Base-by-base conservation (phyloP, 2,797 vertebrate genomes). In the Syndactyla subalaris region DNA sequence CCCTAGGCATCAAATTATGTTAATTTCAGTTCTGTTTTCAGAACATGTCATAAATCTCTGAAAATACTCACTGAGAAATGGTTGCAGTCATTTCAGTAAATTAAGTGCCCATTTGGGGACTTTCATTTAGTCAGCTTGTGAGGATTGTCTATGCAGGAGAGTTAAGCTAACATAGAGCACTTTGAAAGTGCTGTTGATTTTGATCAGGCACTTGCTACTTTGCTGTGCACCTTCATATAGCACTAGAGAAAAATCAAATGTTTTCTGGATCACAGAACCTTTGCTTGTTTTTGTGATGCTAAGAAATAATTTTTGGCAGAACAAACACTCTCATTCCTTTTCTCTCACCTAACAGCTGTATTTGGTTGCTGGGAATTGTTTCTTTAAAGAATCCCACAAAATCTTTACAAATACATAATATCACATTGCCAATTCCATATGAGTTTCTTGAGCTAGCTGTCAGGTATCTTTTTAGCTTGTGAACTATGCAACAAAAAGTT, bases 401-500 rank as follows among this genome's bases (percentile, higher is more conserved):
- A 54, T 32, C 21, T 61, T 85, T 68, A 77, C 24, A 72, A 94
- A 77, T 81, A 45, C 3, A 3, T 41, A 52, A 78, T 59, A 54
- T 49, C 36, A 76, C n/a, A 36, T 39, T 55, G 52, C 61, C 41
- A 86, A 9, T 16, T 45, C 21, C 15, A 45, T 82, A 24, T 24
- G 55, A 78, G 5, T 77, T 85, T 81, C 66, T 93, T 52, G 18
- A 90, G 39, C 32, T 84, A 88, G 55, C 59, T 81, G 22, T 19
- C 43, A n/a, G 32, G 13, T 57, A 70, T 71, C 70, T 74, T 81
- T 92, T 82, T 75, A 83, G 7, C 39, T 41, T 55, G 48, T 48
- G 74, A 96, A 88, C 76, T 82, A 16, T 61, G 65, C 23, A 71
- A 27, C 58, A 87, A 68, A 80, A 95, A 48, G 19, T 32, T 87